Conservation (phyloP, 2,797 vertebrate species). For the Manis javanica region DNA sequence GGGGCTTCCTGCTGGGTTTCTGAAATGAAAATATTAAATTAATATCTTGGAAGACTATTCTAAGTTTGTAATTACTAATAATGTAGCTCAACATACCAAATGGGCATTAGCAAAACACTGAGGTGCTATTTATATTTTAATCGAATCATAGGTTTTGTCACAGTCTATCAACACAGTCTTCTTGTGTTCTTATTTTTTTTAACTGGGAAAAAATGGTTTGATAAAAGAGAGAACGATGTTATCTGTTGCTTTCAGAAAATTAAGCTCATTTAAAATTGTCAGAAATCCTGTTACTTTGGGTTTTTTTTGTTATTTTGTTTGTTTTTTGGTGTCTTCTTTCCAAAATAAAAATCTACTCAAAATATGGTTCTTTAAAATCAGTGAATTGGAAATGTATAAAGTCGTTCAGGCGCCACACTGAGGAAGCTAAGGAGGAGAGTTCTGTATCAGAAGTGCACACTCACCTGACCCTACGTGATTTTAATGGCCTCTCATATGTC, state of each 20-base stretch:
- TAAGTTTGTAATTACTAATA: slow-evolving; percentile 58
- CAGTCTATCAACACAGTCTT: background rate
- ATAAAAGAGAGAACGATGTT: slow-evolving; percentile 18
- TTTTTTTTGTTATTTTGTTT: slow-evolving; percentile 56
- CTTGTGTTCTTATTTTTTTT: background rate
- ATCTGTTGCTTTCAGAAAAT: slow-evolving; percentile 72
- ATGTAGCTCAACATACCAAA: slow-evolving; percentile 54
- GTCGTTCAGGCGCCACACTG: background rate
- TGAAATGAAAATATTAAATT: slow-evolving; percentile 41
- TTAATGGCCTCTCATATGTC: background rate
- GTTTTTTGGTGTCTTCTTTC: slow-evolving; percentile 48
- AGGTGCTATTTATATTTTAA: slow-evolving; percentile 34
- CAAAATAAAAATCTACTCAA: slow-evolving; percentile 52
- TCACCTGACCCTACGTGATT: background rate
- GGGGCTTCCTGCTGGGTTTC: background rate
- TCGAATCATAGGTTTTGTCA: slow-evolving; percentile 22
- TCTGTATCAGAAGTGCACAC: background rate
- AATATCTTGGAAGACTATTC: slow-evolving; percentile 18
- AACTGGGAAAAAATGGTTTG: background rate
- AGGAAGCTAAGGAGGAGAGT: background rate
- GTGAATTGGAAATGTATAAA: slow-evolving; percentile 40
- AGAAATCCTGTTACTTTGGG: slow-evolving; percentile 10
- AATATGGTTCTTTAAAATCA: slow-evolving; percentile 32
- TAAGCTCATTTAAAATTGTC: slow-evolving; percentile 49
- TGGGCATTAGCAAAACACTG: slow-evolving; percentile 26